Percentiles rank a stretch among this genome's conserved stretches.
phyloP scores from a whole-genome alignment of 2,797 vertebrate genomes.

The Onychomys torridus region DNA sequence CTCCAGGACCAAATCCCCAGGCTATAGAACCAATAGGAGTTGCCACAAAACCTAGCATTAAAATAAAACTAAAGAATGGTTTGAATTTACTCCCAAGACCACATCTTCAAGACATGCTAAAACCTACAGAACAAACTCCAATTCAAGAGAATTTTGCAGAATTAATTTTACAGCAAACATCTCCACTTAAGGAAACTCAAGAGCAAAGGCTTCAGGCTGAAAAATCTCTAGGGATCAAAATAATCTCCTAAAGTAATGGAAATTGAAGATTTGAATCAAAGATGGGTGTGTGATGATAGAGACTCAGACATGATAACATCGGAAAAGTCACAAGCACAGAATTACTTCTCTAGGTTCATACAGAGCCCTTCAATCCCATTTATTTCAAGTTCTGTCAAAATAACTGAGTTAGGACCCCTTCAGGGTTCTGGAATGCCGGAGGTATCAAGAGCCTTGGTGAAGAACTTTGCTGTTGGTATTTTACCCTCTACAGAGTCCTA shows the following conservation, averaged over 20 bases:
- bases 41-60: background rate
- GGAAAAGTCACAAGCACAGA: slow-evolving; percentile 35
- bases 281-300: slow-evolving; percentile 20
- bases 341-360: slow-evolving; percentile 47
- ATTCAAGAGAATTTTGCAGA: slow-evolving; percentile 57
- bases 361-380: slow-evolving; percentile 18
- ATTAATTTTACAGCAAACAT: slow-evolving; percentile 55
- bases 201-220: slow-evolving; percentile 52
- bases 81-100: slow-evolving; percentile 33
- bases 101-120: slow-evolving; percentile 47
- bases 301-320: slow-evolving; percentile 40
- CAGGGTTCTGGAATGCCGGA: slow-evolving; percentile 14
- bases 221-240: slow-evolving; percentile 41
- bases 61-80: slow-evolving; percentile 17
- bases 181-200: slow-evolving; percentile 8
- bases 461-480: slow-evolving; percentile 41
- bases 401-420: slow-evolving; percentile 39
- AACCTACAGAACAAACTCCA: slow-evolving; percentile 28
- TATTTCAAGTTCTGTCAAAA: slow-evolving; percentile 52
- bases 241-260: slow-evolving; percentile 19
- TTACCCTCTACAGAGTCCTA: slow-evolving; percentile 30
- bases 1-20: slow-evolving; percentile 62
- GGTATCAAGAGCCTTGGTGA: slow-evolving; percentile 29
- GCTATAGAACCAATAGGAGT: slow-evolving; percentile 31
- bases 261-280: slow-evolving; percentile 51